phyloP scores from a whole-genome alignment of 2,113 vertebrate species.

The Cervus canadensis region DNA sequence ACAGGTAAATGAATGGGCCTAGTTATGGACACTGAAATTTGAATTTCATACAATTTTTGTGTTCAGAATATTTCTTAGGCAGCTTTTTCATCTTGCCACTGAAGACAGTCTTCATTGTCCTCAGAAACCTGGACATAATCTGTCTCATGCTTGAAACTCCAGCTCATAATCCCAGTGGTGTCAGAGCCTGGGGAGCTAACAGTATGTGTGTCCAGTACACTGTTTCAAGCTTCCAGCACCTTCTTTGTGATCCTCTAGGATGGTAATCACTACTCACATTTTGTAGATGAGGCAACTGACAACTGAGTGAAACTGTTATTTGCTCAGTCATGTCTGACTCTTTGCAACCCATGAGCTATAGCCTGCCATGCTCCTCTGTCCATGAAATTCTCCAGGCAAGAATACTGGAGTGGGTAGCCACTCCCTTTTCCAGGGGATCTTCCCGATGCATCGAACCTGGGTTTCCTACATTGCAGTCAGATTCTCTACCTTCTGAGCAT shows the following conservation, averaged over 20 bases:
- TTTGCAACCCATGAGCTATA: neutral
- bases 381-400: neutral
- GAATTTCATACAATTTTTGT: neutral
- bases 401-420: neutral
- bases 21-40: neutral
- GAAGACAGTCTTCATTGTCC: neutral
- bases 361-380: neutral
- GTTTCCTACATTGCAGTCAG: neutral
- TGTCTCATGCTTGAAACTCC: neutral
- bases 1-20: fast-evolving
- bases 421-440: neutral
- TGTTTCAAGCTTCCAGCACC: neutral
- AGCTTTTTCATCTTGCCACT: neutral
- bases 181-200: neutral
- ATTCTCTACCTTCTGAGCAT: neutral
- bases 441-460: neutral
- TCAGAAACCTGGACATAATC: neutral
- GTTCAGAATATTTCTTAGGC: neutral
- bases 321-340: neutral
- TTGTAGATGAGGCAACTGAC: neutral
- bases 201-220: fast-evolving
- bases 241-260: neutral
- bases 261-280: neutral
- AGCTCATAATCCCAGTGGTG: neutral
- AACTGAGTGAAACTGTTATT: neutral